Evolutionary conservation across 2,113 vertebrate species (phyloP), one percentile per base, ranked within the genome.

Genomic region (Heliornis fulica): DNA sequence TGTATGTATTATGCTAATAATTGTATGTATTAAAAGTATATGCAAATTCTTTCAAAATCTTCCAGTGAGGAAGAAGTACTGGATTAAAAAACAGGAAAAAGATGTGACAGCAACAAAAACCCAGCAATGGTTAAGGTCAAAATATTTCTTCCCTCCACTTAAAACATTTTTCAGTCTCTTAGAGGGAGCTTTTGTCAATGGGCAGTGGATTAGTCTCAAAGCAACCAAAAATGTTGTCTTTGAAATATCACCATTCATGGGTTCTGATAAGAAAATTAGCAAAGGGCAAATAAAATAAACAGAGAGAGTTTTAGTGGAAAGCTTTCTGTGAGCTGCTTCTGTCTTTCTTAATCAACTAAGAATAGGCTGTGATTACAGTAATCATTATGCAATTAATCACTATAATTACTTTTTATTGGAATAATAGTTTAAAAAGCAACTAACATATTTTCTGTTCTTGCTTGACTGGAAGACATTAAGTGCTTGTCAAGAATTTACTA

Each of bases 301-400:
- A 95, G 50, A 96, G 89, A 86, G 91, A 81, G 60, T 82, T 87
- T 89, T 87, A 94, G 61, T 91, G 76, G 69, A 94, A 97, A 86
- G 81, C 90, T 96, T 96, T 96, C 63, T 87, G 46, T 84, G 78
- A 96, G 84, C 79, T 88, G 85, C 76, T 93, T 97, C 97, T 97
- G 96, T 97, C 96, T 97, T 96, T 97, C 97, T 97, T 97, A 97
- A 97, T 97, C 97, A 97, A 91, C 93, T 94, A 96, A 95, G 97
- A 97, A 97, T 97, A 96, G 96, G 84, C 97, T 96, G 87, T 97
- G 95, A 97, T 97, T 97, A 97, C 95, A 91, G 95, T 94, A 96
- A 97, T 97, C 97, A 97, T 97, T 97, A 96, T 96, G 95, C 97
- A 97, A 97, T 97, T 97, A 97, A 97, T 97, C 97, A 97, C 96